Evolutionary conservation across 1,140 invertebrate species (phyloP), one percentile per base, ranked within the genome.

Genomic region (Bombus fervidus): DNA sequence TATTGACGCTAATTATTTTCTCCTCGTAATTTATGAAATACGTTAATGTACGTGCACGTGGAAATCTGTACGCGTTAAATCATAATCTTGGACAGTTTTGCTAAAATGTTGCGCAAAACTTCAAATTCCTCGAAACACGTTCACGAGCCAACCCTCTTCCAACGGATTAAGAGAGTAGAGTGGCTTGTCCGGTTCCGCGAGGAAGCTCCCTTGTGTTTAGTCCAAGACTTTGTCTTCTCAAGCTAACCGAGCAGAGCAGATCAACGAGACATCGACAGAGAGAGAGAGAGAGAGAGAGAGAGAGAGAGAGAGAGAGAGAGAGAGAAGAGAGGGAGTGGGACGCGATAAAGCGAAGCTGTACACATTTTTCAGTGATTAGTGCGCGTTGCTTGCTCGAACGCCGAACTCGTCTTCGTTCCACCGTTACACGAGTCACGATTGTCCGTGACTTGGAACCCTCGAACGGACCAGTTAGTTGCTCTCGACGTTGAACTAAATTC

Each of bases 361-460:
- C 57, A 81, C 80, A 88, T 83, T 87, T 89, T 88, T 86, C 43
- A 88, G 78, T 82, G 83, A 91, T 91, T 90, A 88, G 89, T 85
- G 34, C 37, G n/a, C 66, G 43, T 37, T 71, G 77, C 73, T n/a
- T 85, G 64, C n/a, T 47, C 78, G 86, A 88, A 82, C 86, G 71
- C 78, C 84, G 15, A 71, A 80, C 78, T 80, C 43, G 37, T 41
- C 74, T 76, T 25, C 43, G 41, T 47, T 34, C 1, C 43, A 22
- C 22, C 12, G 31, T 25, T 22, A 2, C 3, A 25, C 25, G n/a
- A 69, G 13, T 13, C n/a, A n/a, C 39, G 31, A 25, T 57, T 9
- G 68, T 69, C 79, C 86, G 79, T 77, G 84, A 86, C 71, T 74
- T 80, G 68, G 57, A 74, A 68, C 43, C 77, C 18, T 69, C 34